A percentile compares a stretch with the other conserved stretches of the same genome.
These are phyloP conservation scores for Hedychridium roseum DNA, from an alignment of 2,888 invertebrate species.

Conservation along the genomic window DNA sequence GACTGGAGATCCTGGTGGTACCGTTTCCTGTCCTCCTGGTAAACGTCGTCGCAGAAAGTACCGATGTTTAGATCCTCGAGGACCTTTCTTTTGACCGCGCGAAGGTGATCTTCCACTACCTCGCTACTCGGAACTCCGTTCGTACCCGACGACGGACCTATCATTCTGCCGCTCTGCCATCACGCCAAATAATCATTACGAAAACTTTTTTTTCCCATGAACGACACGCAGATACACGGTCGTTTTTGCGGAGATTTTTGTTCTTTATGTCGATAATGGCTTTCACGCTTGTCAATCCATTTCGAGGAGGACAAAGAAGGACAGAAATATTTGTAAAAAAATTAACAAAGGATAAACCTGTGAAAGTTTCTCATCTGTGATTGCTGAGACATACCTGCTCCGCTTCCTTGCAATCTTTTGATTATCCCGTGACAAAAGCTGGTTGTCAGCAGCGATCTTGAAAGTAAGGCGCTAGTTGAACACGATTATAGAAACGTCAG, in stretches of 20 bases:
- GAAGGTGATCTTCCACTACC: constrained; percentile 28
- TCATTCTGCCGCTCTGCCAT: constrained; percentile 45
- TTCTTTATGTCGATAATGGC: background rate
- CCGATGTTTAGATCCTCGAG: constrained; percentile 59
- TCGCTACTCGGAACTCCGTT: constrained; percentile 39
- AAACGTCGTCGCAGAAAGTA: constrained; percentile 56
- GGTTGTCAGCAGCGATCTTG: no score
- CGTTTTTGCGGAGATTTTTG: no score
- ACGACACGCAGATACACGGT: background rate
- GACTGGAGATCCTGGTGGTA: constrained; percentile 26
- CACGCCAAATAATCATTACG: no score
- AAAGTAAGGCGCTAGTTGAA: no score
- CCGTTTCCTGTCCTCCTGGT: constrained; percentile 30
- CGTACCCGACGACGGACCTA: constrained; percentile 55
- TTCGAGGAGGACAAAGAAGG: constrained; percentile 5
- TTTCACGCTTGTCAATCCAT: background rate
- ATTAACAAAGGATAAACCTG: no score
- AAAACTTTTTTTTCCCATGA: constrained; percentile 1
- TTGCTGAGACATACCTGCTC: no score
- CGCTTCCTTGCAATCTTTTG: no score
- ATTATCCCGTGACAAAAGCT: no score
- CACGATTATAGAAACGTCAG: no score
- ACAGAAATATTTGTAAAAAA: constrained; percentile 13
- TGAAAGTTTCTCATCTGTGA: no score
- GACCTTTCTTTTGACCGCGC: constrained; percentile 48